phyloP scores from a whole-genome alignment of 2,888 invertebrate species.

The Pollenia amentaria region DNA sequence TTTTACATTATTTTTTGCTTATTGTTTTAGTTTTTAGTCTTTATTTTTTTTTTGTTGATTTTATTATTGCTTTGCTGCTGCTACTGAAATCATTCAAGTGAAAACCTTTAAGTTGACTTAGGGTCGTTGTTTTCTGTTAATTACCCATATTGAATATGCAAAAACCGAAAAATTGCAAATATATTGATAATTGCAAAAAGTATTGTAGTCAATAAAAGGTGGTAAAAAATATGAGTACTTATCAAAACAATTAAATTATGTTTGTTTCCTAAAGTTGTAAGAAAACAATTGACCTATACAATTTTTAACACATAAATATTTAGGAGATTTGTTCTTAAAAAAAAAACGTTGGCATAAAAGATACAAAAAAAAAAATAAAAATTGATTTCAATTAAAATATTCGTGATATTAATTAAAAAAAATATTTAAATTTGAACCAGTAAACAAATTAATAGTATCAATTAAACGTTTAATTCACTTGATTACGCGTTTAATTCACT shows the following conservation, averaged over 20 bases:
- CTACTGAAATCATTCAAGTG: constrained; percentile 57
- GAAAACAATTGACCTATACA: constrained; percentile 19
- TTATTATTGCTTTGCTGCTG: constrained; percentile 57
- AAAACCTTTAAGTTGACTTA: constrained; percentile 66
- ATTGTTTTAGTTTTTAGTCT: background rate
- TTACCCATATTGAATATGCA: constrained; percentile 50
- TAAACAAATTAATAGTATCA: too few relatives aligned
- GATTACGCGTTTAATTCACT: too few relatives aligned
- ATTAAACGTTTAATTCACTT: too few relatives aligned
- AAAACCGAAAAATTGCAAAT: constrained; percentile 35
- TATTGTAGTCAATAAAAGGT: constrained; percentile 30
- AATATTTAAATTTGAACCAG: too few relatives aligned
- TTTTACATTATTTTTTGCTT: constrained; percentile 8
- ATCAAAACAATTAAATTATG: background rate
- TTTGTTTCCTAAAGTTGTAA: constrained; percentile 7
- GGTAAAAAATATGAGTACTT: background rate
- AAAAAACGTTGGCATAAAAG: too few relatives aligned
- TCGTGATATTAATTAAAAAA: too few relatives aligned
- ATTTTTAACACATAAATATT: background rate
- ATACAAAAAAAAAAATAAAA: too few relatives aligned
- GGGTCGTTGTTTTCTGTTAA: constrained; percentile 60
- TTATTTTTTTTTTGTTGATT: constrained; percentile 40
- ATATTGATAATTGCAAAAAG: constrained; percentile 15
- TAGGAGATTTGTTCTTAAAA: background rate
- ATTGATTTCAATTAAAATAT: too few relatives aligned